Percentiles rank a stretch among this genome's conserved stretches.
phyloP scores from a whole-genome alignment of 64 coral and sea anemone species.

The Stichodactyla helianthus region DNA sequence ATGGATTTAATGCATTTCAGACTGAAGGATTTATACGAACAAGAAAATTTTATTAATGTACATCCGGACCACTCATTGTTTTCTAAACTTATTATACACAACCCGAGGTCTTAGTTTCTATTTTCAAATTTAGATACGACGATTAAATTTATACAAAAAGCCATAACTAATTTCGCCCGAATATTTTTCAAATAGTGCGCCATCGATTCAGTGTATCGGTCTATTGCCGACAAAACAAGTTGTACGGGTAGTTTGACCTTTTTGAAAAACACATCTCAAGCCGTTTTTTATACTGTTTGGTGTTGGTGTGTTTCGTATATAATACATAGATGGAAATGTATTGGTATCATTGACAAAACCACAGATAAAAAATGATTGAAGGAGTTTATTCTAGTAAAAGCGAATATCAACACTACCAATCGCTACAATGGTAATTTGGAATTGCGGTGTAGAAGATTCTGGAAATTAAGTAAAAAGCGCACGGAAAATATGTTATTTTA shows the following conservation, averaged over 20 bases:
- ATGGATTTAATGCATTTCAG: constrained; percentile 5
- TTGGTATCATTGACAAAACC: background rate
- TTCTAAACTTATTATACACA: background rate
- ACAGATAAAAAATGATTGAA: background rate
- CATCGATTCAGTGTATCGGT: too few relatives aligned
- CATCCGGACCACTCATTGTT: constrained; percentile 1
- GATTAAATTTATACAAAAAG: too few relatives aligned
- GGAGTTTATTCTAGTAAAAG: background rate
- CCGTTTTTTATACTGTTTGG: background rate
- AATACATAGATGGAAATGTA: constrained; percentile 5
- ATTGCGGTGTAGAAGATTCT: background rate
- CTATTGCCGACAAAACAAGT: background rate
- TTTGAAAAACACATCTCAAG: background rate
- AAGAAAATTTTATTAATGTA: background rate
- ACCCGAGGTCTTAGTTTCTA: background rate
- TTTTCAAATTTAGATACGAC: too few relatives aligned
- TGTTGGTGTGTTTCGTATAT: background rate
- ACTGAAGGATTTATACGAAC: background rate
- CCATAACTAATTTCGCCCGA: too few relatives aligned
- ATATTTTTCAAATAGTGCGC: too few relatives aligned
- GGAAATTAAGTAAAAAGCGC: background rate
- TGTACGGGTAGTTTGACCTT: background rate
- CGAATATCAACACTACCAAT: background rate
- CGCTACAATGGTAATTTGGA: background rate
- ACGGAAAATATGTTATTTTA: background rate